These are phyloP conservation scores for Hirtodrosophila trivittata DNA, from an alignment of 2,888 invertebrate species.

Conservation along the genomic window DNA sequence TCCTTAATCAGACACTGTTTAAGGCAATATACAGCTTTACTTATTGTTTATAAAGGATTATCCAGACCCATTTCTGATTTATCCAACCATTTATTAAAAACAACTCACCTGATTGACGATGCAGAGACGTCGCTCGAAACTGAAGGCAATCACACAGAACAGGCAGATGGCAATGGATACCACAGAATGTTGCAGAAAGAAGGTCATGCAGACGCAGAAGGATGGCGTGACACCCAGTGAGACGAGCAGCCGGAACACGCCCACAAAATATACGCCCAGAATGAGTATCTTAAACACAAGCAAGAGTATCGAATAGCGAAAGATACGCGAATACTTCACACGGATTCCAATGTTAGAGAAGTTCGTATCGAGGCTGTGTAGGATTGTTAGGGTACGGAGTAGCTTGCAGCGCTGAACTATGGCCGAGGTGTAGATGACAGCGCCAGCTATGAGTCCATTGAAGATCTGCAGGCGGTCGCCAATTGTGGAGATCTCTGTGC, in stretches of 20 bases:
- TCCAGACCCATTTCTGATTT: not conserved
- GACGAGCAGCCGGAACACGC: constrained; percentile 79
- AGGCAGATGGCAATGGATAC: constrained; percentile 81
- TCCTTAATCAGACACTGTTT: too few relatives aligned
- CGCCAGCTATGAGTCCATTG: constrained; percentile 79
- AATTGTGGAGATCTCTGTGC: constrained; percentile 80
- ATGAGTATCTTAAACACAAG: constrained; percentile 74
- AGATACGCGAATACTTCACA: constrained; percentile 81
- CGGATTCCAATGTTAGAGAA: constrained; percentile 79
- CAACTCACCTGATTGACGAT: constrained; percentile 81
- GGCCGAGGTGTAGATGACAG: constrained; percentile 79
- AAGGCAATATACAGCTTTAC: too few relatives aligned
- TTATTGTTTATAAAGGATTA: too few relatives aligned
- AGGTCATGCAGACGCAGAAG: constrained; percentile 80
- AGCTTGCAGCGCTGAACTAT: constrained; percentile 74
- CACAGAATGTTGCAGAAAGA: constrained; percentile 81
- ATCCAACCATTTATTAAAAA: not conserved
- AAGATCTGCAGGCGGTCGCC: constrained; percentile 81
- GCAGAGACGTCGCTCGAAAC: constrained; percentile 80
- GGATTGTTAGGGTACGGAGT: constrained; percentile 70
- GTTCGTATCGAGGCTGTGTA: constrained; percentile 77
- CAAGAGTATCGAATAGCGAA: constrained; percentile 77
- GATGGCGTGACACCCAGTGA: constrained; percentile 77
- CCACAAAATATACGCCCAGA: constrained; percentile 77
- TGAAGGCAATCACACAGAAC: constrained; percentile 80